Evolutionary conservation across 1,140 invertebrate genomes (phyloP).

Genomic region (Carposina sasakii): DNA sequence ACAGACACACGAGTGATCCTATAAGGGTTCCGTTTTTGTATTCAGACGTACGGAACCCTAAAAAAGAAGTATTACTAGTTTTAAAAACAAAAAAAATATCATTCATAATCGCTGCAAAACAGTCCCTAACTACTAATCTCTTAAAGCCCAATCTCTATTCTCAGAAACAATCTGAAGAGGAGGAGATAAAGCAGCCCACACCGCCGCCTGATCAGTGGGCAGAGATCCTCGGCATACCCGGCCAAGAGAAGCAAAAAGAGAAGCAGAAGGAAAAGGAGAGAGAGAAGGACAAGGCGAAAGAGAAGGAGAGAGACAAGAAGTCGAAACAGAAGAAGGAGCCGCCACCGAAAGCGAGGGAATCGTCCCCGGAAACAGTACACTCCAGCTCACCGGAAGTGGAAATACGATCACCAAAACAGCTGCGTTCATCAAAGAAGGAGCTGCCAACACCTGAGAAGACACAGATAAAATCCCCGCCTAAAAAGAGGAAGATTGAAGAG

Average conservation of each 20-base stretch:
- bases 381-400: slow-evolving; percentile 33
- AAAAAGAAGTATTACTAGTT: no score
- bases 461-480: slow-evolving; percentile 44
- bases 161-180: slow-evolving; percentile 49
- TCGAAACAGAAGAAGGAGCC: slow-evolving; percentile 15
- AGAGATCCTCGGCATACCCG: slow-evolving; percentile 61
- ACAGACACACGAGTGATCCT: no score
- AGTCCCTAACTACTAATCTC: background rate
- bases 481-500: slow-evolving; percentile 44
- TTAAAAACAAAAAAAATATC: no score
- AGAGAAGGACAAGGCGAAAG: slow-evolving; percentile 18
- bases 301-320: slow-evolving; percentile 10
- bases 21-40: no score
- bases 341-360: slow-evolving; percentile 2
- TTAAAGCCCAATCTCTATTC: slow-evolving; percentile 17
- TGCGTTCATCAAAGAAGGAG: slow-evolving; percentile 55
- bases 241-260: no score
- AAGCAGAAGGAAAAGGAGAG: slow-evolving; percentile 13
- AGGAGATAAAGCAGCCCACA: slow-evolving; percentile 52
- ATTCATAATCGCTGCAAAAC: no score
- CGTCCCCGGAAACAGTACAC: slow-evolving; percentile 22
- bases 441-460: slow-evolving; percentile 31
- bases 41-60: no score
- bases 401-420: slow-evolving; percentile 41
- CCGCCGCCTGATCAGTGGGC: slow-evolving; percentile 63